Percentiles rank a stretch among this genome's conserved stretches.
These are phyloP conservation scores for Thera obeliscata DNA, from an alignment of 2,888 invertebrate species.

Conservation along the genomic window DNA sequence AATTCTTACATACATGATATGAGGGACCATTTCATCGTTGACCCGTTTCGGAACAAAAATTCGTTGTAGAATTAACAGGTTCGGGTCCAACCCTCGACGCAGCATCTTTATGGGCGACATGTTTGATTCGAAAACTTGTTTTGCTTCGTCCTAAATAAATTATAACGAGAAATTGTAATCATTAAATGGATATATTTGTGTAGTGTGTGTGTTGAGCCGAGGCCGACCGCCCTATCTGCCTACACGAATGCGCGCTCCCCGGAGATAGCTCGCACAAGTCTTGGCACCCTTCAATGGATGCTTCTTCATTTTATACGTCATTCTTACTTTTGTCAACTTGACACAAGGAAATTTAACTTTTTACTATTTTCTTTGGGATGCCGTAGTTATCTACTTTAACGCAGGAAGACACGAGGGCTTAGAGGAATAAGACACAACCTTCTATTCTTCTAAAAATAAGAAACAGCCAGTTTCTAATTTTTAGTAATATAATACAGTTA, in stretches of 20 bases:
- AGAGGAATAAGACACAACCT: too few relatives aligned
- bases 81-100: slow-evolving; percentile 78
- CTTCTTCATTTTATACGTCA: slow-evolving; percentile 63
- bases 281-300: slow-evolving; percentile 65
- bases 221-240: slow-evolving; percentile 65
- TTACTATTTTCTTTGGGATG: slow-evolving; percentile 17
- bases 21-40: slow-evolving; percentile 74
- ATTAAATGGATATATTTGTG: slow-evolving; percentile 80
- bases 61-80: slow-evolving; percentile 77
- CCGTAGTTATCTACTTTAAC: too few relatives aligned
- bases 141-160: slow-evolving; percentile 84
- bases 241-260: slow-evolving; percentile 77
- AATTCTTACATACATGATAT: slow-evolving; percentile 78
- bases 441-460: too few relatives aligned
- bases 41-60: slow-evolving; percentile 67
- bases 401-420: too few relatives aligned
- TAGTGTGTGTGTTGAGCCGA: slow-evolving; percentile 72
- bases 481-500: too few relatives aligned
- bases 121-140: slow-evolving; percentile 85
- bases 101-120: slow-evolving; percentile 84
- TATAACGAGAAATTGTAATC: slow-evolving; percentile 84
- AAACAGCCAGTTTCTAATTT: too few relatives aligned
- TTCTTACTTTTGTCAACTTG: slow-evolving; percentile 52
- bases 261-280: slow-evolving; percentile 74
- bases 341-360: slow-evolving; percentile 50